Evolutionary conservation across 1,140 invertebrate genomes (phyloP).

Genomic region (Bicyclus anynana): DNA sequence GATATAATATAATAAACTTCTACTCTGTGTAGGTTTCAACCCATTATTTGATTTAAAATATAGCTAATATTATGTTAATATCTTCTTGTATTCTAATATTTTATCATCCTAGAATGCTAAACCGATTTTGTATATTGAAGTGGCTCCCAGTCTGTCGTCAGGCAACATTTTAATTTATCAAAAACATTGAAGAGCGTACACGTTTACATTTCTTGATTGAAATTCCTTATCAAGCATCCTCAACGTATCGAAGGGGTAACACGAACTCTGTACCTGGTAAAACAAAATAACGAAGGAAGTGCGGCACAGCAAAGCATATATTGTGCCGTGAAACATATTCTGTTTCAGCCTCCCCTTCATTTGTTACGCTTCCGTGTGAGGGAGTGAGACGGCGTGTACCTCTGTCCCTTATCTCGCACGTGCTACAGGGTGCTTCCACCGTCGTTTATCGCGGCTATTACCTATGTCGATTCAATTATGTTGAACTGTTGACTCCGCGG

Average conservation of each 20-base stretch:
- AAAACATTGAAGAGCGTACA: constrained; percentile 26
- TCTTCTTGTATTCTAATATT: no score
- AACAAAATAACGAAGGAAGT: constrained; percentile 43
- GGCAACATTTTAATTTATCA: not conserved
- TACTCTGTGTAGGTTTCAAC: no score
- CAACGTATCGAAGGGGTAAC: constrained; percentile 33
- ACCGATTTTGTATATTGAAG: not conserved
- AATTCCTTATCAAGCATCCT: constrained; percentile 47
- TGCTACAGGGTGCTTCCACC: constrained; percentile 26
- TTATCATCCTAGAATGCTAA: not conserved
- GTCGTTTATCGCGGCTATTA: constrained; percentile 31
- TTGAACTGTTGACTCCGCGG: constrained; percentile 51
- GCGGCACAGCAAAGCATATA: constrained; percentile 32
- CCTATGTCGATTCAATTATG: constrained; percentile 57
- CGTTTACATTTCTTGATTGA: constrained; percentile 36
- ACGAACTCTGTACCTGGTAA: constrained; percentile 30
- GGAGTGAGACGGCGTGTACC: constrained; percentile 20
- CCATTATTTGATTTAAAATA: no score
- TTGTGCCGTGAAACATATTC: constrained; percentile 32
- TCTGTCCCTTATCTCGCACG: constrained; percentile 29
- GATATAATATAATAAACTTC: no score
- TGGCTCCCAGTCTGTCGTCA: not conserved
- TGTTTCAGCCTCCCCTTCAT: constrained; percentile 25
- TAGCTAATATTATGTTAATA: no score
- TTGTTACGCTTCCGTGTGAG: constrained; percentile 21